Percentiles rank a stretch among this genome's conserved stretches.
phyloP scores from a whole-genome alignment of 2,113 vertebrate species.

The Morphnarchus princeps region DNA sequence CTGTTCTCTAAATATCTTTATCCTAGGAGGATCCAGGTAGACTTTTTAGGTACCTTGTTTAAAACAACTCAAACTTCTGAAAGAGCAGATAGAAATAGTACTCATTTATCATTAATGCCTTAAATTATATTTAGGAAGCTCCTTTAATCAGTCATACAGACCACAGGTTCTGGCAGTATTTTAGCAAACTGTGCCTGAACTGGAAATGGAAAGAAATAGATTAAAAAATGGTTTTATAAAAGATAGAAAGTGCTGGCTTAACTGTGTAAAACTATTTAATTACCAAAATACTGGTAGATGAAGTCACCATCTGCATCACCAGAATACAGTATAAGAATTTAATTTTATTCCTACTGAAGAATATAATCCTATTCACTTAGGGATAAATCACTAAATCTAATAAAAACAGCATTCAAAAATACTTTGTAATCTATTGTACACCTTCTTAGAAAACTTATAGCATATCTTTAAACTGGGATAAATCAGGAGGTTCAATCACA shows the following conservation, averaged over 20 bases:
- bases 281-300: neutral
- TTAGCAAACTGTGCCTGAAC: neutral
- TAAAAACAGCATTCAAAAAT: neutral
- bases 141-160: conserved; percentile 20
- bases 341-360: neutral
- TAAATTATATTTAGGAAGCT: conserved; percentile 51
- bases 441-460: neutral
- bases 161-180: neutral
- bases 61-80: conserved; percentile 12
- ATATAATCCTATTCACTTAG: neutral
- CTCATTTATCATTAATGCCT: conserved; percentile 41
- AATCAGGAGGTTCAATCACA: neutral
- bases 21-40: neutral
- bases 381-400: neutral
- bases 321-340: neutral
- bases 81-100: conserved; percentile 12
- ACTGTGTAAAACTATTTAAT: neutral
- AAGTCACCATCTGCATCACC: neutral
- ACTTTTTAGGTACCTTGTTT: neutral
- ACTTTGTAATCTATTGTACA: neutral
- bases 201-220: conserved; percentile 9
- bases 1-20: neutral
- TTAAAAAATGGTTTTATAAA: neutral
- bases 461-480: neutral
- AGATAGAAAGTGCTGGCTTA: neutral